phyloP scores from a whole-genome alignment of 1,140 invertebrate species.

The Mercenaria mercenaria region DNA sequence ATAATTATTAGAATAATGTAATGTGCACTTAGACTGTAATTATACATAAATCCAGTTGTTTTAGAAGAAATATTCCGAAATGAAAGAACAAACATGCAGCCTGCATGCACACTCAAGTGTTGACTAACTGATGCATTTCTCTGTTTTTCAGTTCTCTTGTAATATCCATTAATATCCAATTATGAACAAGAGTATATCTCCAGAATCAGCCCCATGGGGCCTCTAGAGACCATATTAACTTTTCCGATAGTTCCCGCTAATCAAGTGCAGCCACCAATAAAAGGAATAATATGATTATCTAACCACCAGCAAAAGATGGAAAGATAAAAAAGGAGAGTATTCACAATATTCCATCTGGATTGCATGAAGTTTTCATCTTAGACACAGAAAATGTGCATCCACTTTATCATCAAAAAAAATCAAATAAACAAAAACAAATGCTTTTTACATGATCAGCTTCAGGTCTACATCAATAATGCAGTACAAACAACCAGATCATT shows the following conservation, averaged over 20 bases:
- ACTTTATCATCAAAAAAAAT: too few relatives aligned
- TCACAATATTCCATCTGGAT: too few relatives aligned
- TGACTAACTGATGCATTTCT: background rate
- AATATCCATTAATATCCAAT: constrained; percentile 30
- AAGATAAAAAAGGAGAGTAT: background rate
- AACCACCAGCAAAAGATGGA: background rate
- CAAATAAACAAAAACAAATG: too few relatives aligned
- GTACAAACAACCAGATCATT: too few relatives aligned
- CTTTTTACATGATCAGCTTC: too few relatives aligned
- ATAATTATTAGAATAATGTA: too few relatives aligned
- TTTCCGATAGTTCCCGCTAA: background rate
- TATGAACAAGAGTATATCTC: constrained; percentile 1
- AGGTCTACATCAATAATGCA: too few relatives aligned
- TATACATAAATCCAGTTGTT: background rate
- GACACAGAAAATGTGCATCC: too few relatives aligned
- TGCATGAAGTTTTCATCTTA: too few relatives aligned
- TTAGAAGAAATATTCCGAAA: background rate
- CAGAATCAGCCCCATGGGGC: constrained; percentile 13
- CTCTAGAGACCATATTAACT: background rate
- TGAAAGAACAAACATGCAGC: background rate
- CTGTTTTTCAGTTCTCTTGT: background rate
- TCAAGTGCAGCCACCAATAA: constrained; percentile 24
- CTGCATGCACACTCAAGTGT: background rate
- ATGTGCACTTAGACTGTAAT: too few relatives aligned
- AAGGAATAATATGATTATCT: background rate